Conservation (phyloP, 35 echinoderm and acorn worm genomes). For the Ophiothrix spiculata region DNA sequence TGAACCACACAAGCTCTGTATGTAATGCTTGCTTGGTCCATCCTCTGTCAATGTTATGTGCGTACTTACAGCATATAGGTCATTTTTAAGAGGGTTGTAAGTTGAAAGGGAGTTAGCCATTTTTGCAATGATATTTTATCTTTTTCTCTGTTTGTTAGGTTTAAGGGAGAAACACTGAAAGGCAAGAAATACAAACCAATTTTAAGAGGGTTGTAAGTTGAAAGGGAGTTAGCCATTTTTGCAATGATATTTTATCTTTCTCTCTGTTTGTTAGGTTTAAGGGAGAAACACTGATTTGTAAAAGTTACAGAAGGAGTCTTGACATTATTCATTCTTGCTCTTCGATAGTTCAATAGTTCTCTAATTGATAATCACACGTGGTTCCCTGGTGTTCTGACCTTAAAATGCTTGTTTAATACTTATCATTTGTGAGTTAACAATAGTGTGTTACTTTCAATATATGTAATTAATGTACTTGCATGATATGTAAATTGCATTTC, state of each 20-base stretch:
- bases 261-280: constrained; percentile 61
- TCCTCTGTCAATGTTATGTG: too few relatives aligned
- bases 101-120: not conserved
- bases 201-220: too few relatives aligned
- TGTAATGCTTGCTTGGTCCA: too few relatives aligned
- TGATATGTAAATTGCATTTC: not conserved
- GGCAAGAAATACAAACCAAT: constrained; percentile 84
- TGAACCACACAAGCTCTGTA: too few relatives aligned
- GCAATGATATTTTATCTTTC: not conserved
- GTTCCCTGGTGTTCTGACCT: not conserved
- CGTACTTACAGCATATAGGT: too few relatives aligned
- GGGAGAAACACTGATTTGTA: constrained; percentile 78
- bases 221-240: not conserved
- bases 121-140: not conserved
- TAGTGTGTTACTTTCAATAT: too few relatives aligned
- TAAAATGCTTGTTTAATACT: too few relatives aligned
- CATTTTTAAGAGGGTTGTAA: too few relatives aligned
- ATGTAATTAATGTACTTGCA: too few relatives aligned
- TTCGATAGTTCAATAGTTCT: too few relatives aligned
- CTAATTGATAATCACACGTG: not conserved
- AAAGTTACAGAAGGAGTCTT: constrained; percentile 49
- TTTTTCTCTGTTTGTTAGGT: constrained; percentile 42
- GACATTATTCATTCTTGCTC: not conserved
- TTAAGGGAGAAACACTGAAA: constrained; percentile 79
- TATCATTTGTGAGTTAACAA: too few relatives aligned